A percentile compares a stretch with the other conserved stretches of the same genome.
Evolutionary conservation across 2,888 invertebrate genomes (phyloP).

Genomic region (Drosophila mercatorum): DNA sequence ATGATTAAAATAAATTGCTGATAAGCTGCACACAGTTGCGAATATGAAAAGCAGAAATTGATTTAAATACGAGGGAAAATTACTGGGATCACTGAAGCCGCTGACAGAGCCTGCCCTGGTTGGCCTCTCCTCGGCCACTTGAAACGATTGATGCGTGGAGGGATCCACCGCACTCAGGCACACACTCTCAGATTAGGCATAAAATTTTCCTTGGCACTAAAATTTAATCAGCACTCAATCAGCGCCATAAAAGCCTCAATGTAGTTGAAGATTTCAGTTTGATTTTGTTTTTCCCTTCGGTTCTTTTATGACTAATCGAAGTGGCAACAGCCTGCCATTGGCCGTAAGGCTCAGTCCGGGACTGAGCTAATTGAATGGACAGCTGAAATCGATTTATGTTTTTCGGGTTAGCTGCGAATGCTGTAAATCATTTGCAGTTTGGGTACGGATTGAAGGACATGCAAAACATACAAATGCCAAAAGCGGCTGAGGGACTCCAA

Average conservation of each 20-base stretch:
- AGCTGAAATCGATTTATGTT: slow-evolving; percentile 51
- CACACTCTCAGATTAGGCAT: slow-evolving; percentile 33
- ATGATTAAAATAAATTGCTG: slow-evolving; percentile 26
- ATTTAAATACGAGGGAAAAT: slow-evolving; percentile 38
- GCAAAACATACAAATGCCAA: slow-evolving; percentile 55
- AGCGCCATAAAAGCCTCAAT: slow-evolving; percentile 40
- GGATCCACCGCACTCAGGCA: slow-evolving; percentile 23
- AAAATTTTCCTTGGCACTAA: slow-evolving; percentile 54
- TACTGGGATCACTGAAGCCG: slow-evolving; percentile 19
- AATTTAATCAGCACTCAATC: slow-evolving; percentile 63
- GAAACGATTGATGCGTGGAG: slow-evolving; percentile 34
- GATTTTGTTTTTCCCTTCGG: not conserved
- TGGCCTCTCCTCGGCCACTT: not conserved
- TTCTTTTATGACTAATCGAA: slow-evolving; percentile 40
- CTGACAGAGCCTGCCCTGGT: slow-evolving; percentile 8
- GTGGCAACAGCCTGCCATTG: slow-evolving; percentile 54
- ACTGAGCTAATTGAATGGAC: slow-evolving; percentile 67
- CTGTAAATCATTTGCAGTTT: slow-evolving; percentile 72
- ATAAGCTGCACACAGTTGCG: slow-evolving; percentile 40
- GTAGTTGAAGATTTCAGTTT: slow-evolving; percentile 32
- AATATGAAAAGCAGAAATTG: slow-evolving; percentile 14
- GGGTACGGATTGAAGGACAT: slow-evolving; percentile 60
- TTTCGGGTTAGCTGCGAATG: slow-evolving; percentile 17
- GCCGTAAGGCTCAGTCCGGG: slow-evolving; percentile 44
- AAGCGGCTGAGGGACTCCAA: slow-evolving; percentile 3